Percentiles rank a stretch among this genome's conserved stretches.
Conservation (phyloP, 1,140 invertebrate genomes). For the Drosophila dunni region DNA sequence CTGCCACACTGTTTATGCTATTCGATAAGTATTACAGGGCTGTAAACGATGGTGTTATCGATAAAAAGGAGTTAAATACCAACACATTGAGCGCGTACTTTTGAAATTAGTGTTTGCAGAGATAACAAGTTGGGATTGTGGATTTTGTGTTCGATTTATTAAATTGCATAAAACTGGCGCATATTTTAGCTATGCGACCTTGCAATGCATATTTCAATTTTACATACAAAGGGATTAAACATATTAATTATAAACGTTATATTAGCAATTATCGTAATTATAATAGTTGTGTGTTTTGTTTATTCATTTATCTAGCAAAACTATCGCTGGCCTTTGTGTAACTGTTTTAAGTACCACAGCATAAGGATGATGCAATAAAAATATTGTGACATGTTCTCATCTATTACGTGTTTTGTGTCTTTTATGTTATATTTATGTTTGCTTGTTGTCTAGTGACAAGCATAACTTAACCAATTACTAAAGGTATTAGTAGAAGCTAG, state of each 20-base stretch:
- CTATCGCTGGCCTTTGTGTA: constrained; percentile 54
- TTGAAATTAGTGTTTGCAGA: not conserved
- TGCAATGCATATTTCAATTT: constrained; percentile 62
- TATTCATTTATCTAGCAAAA: constrained; percentile 41
- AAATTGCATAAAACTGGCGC: constrained; percentile 76
- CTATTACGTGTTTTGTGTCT: constrained; percentile 14
- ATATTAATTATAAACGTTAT: constrained; percentile 73
- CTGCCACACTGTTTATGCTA: constrained; percentile 10
- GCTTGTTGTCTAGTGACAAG: constrained; percentile 37
- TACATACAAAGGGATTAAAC: constrained; percentile 79
- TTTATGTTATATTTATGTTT: constrained; percentile 15
- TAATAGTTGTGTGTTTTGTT: constrained; percentile 56
- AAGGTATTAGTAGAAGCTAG: constrained; percentile 27
- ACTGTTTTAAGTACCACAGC: constrained; percentile 78
- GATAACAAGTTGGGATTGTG: not conserved
- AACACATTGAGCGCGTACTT: not conserved
- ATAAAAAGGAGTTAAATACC: too few species aligned
- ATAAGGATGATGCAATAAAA: constrained; percentile 67
- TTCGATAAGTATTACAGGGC: not conserved
- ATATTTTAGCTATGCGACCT: constrained; percentile 52
- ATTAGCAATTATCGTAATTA: constrained; percentile 73
- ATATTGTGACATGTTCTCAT: constrained; percentile 59
- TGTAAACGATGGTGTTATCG: not conserved
- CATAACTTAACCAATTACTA: constrained; percentile 25
- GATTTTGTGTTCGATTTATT: constrained; percentile 59